Percentiles rank a stretch among this genome's conserved stretches.
Evolutionary conservation across 2,113 vertebrate genomes (phyloP).

Genomic region (Empidonax alnorum): DNA sequence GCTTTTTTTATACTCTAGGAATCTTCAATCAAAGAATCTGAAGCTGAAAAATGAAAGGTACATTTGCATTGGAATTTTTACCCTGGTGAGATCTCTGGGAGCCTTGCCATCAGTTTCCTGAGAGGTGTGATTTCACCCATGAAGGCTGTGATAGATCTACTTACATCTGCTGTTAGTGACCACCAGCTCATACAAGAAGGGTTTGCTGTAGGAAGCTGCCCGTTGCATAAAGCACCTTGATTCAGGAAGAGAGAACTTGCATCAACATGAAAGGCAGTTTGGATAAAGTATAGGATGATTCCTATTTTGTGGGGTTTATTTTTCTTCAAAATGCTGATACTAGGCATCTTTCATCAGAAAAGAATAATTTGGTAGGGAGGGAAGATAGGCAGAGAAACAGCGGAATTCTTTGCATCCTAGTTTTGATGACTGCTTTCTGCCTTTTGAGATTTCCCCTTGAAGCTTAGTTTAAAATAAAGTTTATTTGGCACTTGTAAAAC

Average conservation of each 20-base stretch:
- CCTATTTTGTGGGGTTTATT: not conserved
- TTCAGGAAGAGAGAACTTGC: not conserved
- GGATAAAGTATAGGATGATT: not conserved
- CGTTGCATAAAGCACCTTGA: fast-evolving
- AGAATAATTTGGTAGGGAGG: fast-evolving
- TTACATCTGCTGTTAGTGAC: not conserved
- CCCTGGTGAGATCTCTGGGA: not conserved
- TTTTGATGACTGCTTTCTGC: not conserved
- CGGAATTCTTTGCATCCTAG: not conserved
- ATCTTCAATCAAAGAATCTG: not conserved
- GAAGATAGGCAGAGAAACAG: not conserved
- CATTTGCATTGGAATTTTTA: not conserved
- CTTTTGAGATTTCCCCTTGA: not conserved
- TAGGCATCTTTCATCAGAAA: not conserved
- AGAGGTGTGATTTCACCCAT: not conserved
- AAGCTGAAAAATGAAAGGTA: not conserved
- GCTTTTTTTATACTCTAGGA: not conserved
- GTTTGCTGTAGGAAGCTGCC: not conserved
- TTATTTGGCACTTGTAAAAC: not conserved
- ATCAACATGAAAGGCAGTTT: not conserved
- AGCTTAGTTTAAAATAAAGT: not conserved
- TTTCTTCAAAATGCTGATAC: not conserved
- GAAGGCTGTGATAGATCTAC: not conserved
- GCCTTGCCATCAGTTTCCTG: not conserved
- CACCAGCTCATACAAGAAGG: not conserved